Evolutionary conservation across 2,888 invertebrate genomes (phyloP).

Genomic region (Euzophera pinguis): DNA sequence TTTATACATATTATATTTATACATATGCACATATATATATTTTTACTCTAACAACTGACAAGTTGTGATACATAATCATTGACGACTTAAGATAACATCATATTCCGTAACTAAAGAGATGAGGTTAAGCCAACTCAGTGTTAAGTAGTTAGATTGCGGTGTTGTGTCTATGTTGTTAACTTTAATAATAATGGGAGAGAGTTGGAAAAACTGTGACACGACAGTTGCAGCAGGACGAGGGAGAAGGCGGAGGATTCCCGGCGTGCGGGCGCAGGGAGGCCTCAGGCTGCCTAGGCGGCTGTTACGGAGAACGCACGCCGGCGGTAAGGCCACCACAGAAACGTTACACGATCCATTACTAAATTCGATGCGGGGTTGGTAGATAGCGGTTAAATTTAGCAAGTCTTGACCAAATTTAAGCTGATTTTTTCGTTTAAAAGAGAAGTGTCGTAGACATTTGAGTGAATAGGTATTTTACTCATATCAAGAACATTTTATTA

Average conservation of each 20-base stretch:
- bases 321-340: slow-evolving; percentile 81
- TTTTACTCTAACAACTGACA: no score
- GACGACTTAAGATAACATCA: no score
- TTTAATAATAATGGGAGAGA: slow-evolving; percentile 19
- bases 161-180: slow-evolving; percentile 15
- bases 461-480: no score
- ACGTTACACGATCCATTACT: slow-evolving; percentile 14
- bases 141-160: slow-evolving; percentile 2
- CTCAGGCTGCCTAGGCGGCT: slow-evolving; percentile 85
- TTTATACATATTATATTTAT: no score
- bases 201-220: slow-evolving; percentile 54
- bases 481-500: no score
- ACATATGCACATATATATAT: no score
- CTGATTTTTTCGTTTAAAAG: no score
- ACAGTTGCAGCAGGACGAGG: slow-evolving; percentile 76
- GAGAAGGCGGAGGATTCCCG: slow-evolving; percentile 72
- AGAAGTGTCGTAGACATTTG: no score
- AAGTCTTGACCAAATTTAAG: no score
- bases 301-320: slow-evolving; percentile 86
- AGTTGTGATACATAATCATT: no score
- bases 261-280: slow-evolving; percentile 81
- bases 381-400: no score
- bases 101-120: neutral
- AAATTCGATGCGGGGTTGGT: no score
- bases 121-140: neutral